These are phyloP conservation scores for Drosophila helvetica DNA, from an alignment of 2,888 invertebrate genomes.

Conservation along the genomic window DNA sequence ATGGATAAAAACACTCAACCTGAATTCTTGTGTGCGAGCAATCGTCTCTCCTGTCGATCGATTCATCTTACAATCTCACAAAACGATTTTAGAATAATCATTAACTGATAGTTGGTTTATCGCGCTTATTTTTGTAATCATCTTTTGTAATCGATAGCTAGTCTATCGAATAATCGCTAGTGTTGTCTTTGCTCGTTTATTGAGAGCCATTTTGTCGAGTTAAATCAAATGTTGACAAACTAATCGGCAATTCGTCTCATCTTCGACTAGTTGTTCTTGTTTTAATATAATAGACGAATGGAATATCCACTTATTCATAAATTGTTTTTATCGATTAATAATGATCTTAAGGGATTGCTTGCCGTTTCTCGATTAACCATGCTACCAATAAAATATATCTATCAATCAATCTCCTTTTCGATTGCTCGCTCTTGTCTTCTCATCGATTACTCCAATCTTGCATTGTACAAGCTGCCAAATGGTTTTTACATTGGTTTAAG, in stretches of 20 bases:
- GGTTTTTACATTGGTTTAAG: neutral
- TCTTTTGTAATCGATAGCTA: neutral
- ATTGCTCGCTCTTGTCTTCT: neutral
- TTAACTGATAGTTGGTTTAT: neutral
- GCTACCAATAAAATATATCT: no score
- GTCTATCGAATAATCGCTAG: neutral
- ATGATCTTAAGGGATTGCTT: neutral
- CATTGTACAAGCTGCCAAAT: conserved; percentile 25
- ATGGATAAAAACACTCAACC: conserved; percentile 30
- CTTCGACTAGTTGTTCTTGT: neutral
- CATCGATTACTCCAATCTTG: neutral
- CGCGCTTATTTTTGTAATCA: neutral
- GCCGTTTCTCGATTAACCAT: neutral
- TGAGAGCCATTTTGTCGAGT: no score
- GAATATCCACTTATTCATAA: neutral
- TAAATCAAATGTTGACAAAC: neutral
- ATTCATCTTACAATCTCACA: no score
- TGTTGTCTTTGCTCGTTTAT: no score
- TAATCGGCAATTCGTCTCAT: neutral
- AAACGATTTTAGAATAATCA: neutral
- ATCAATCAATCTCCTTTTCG: neutral
- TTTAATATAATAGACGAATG: neutral
- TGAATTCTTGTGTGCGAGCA: conserved; percentile 12
- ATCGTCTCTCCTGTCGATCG: neutral
- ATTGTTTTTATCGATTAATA: conserved; percentile 4